These are phyloP conservation scores for Amiota minor DNA, from an alignment of 2,888 invertebrate genomes.

Conservation along the genomic window DNA sequence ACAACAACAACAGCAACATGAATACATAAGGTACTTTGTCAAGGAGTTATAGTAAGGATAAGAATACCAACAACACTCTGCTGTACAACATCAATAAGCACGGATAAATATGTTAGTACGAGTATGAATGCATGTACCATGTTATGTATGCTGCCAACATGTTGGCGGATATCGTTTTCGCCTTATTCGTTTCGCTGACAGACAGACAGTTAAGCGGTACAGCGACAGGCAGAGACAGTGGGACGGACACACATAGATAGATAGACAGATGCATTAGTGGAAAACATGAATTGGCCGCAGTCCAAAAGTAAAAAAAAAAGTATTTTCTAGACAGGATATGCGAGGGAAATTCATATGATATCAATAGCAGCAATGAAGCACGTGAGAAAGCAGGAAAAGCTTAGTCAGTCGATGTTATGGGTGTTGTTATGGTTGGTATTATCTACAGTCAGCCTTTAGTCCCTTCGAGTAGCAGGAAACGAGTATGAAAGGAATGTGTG, in stretches of 20 bases:
- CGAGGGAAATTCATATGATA: constrained; percentile 16
- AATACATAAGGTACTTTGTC: too few relatives aligned
- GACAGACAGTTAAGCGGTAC: background rate
- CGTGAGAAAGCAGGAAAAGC: background rate
- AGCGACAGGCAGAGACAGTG: too few relatives aligned
- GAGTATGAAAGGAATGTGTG: background rate
- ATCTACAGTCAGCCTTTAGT: background rate
- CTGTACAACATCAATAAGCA: background rate
- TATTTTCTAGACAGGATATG: constrained; percentile 23
- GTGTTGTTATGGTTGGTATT: background rate
- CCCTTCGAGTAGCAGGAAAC: background rate
- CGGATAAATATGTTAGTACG: background rate
- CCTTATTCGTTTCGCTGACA: background rate
- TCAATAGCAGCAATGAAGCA: background rate
- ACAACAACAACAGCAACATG: too few relatives aligned
- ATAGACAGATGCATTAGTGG: constrained; percentile 22
- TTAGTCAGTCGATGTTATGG: background rate
- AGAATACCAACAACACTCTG: too few relatives aligned
- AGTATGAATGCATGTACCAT: too few relatives aligned
- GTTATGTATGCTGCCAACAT: background rate
- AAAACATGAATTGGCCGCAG: constrained; percentile 24
- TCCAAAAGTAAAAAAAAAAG: constrained; percentile 1
- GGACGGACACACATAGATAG: too few relatives aligned
- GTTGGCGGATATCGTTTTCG: background rate
- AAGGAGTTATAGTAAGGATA: too few relatives aligned